These are phyloP conservation scores for Cirrhinus molitorella DNA, from an alignment of 2,797 vertebrate species.

Conservation along the genomic window DNA sequence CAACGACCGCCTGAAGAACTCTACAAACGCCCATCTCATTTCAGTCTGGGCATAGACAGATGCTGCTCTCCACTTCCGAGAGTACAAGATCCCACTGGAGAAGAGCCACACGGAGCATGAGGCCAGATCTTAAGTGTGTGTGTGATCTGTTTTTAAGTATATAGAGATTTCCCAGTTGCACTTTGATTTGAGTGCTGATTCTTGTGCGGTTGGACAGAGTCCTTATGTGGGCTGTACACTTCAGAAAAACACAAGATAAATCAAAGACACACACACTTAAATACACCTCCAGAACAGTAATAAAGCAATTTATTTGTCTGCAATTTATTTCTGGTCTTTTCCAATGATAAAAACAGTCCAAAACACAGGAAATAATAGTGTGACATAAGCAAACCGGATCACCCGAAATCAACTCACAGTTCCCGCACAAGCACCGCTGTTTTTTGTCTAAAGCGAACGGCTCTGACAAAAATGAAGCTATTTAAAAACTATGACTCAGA, in stretches of 20 bases:
- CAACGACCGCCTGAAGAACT: slow-evolving; percentile 41
- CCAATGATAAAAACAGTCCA: background rate
- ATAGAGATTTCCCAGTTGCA: background rate
- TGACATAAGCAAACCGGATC: background rate
- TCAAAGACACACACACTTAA: background rate
- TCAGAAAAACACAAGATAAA: background rate
- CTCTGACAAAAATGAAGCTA: slow-evolving; percentile 62
- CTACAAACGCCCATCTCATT: slow-evolving; percentile 46
- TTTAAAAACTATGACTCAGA: slow-evolving; percentile 59
- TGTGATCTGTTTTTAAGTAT: slow-evolving; percentile 17
- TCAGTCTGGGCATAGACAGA: slow-evolving; percentile 33
- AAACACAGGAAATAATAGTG: background rate
- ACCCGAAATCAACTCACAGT: background rate
- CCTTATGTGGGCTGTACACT: slow-evolving; percentile 10
- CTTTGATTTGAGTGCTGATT: slow-evolving; percentile 2
- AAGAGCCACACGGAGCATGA: background rate
- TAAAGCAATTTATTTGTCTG: background rate
- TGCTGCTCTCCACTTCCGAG: slow-evolving; percentile 44
- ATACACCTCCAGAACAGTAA: background rate
- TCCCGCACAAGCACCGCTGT: background rate
- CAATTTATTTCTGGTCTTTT: slow-evolving; percentile 2
- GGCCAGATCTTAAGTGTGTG: slow-evolving; percentile 38
- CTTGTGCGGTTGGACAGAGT: background rate
- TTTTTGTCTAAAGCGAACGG: background rate
- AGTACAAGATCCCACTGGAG: slow-evolving; percentile 37